Conservation (phyloP, 2,797 vertebrate genomes). For the Falco naumanni region DNA sequence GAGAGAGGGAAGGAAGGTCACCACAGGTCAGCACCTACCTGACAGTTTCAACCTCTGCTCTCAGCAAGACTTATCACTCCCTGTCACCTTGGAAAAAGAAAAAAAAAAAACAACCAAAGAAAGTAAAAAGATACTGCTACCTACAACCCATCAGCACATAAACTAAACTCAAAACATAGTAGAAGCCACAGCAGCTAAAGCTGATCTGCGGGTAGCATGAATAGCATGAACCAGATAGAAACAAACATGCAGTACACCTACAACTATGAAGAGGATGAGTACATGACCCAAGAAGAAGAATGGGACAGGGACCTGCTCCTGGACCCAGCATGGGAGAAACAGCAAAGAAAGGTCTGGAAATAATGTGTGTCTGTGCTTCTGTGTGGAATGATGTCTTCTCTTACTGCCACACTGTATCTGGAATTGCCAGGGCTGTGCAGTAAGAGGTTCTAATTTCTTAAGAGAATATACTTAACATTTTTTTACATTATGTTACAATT, state of each 20-base stretch:
- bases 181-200: conserved; percentile 34
- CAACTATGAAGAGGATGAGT: conserved; percentile 86
- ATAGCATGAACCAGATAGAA: conserved; percentile 88
- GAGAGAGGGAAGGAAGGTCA: not conserved
- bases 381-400: not conserved
- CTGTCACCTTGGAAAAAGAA: not conserved
- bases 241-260: conserved; percentile 90
- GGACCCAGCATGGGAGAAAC: conserved; percentile 98
- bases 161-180: not conserved
- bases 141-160: not conserved
- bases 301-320: conserved; percentile 98
- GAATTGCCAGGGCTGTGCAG: not conserved
- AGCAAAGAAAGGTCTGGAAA: conserved; percentile 92
- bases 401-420: not conserved
- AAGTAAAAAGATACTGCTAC: not conserved
- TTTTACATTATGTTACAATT: too few species aligned
- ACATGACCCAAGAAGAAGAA: conserved; percentile 97
- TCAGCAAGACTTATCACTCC: not conserved
- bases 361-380: not conserved
- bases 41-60: not conserved
- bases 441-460: not conserved
- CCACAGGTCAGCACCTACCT: conserved; percentile 14
- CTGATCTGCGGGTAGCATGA: conserved; percentile 18
- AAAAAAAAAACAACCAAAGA: not conserved
- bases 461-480: not conserved